Evolutionary conservation across 2,113 vertebrate genomes (phyloP).

Genomic region (Rhinolophus ferrumequinum): DNA sequence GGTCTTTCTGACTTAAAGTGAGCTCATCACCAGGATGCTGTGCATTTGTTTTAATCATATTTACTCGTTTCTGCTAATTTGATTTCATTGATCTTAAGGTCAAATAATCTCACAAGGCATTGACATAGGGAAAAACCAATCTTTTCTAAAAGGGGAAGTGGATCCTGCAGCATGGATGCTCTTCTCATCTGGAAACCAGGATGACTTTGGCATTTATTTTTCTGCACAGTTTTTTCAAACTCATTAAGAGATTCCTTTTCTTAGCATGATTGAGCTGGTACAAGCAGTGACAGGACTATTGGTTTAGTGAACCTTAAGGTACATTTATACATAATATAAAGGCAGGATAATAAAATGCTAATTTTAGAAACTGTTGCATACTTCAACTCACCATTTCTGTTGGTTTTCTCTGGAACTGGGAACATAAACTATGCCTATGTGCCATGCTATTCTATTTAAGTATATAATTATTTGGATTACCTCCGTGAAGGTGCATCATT

Average conservation of each 20-base stretch:
- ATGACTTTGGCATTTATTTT: conserved; percentile 27
- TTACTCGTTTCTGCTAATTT: background rate
- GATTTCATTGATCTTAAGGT: background rate
- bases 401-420: background rate
- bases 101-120: background rate
- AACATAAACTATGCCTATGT: background rate
- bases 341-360: background rate
- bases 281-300: background rate
- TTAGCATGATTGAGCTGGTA: background rate
- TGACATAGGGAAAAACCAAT: background rate
- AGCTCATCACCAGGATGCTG: background rate
- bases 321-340: conserved; percentile 5
- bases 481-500: background rate
- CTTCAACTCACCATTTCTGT: background rate
- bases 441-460: background rate
- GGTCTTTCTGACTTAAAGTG: background rate
- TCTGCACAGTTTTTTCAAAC: background rate
- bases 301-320: background rate
- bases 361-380: conserved; percentile 2
- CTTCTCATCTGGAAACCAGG: background rate
- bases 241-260: background rate
- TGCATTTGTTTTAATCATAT: background rate
- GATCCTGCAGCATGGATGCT: background rate
- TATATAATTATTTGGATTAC: background rate
- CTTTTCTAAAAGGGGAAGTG: background rate